A percentile compares a stretch with the other conserved stretches of the same genome.
phyloP scores from a whole-genome alignment of 1,140 invertebrate genomes.

The Pseudomyrmex pallidus region DNA sequence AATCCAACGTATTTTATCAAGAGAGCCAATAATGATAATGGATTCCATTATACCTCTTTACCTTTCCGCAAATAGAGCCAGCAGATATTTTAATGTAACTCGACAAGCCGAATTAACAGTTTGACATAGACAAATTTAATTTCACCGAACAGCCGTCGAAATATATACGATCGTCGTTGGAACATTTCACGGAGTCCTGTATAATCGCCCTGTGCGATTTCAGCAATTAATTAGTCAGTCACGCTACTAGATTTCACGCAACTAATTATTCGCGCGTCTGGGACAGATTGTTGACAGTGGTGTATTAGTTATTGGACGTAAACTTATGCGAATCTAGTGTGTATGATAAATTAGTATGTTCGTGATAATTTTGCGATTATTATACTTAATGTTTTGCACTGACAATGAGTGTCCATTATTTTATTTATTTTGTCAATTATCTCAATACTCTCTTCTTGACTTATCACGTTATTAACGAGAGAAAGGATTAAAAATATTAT shows the following conservation, averaged over 20 bases:
- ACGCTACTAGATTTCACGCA: conserved; percentile 17
- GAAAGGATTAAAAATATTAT: too few species aligned
- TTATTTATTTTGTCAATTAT: too few species aligned
- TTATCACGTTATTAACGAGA: too few species aligned
- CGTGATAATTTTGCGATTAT: conserved; percentile 5
- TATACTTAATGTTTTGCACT: background rate
- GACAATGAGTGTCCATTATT: background rate
- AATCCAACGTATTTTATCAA: conserved; percentile 1
- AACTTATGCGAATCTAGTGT: conserved; percentile 12
- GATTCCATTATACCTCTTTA: conserved; percentile 3
- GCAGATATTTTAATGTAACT: conserved; percentile 42
- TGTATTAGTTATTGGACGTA: conserved; percentile 9
- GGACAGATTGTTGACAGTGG: background rate
- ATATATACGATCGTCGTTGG: background rate
- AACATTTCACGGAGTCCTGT: background rate
- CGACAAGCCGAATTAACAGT: background rate
- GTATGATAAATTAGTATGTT: background rate
- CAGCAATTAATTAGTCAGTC: conserved; percentile 49
- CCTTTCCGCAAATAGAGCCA: background rate
- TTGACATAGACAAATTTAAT: conserved; percentile 32
- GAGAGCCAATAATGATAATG: background rate
- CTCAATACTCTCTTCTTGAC: too few species aligned
- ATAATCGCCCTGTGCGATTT: conserved; percentile 4
- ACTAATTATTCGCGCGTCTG: conserved; percentile 43
- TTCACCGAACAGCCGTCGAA: background rate